These are phyloP conservation scores for Acanthornis magna DNA, from an alignment of 2,797 vertebrate species.

Conservation along the genomic window DNA sequence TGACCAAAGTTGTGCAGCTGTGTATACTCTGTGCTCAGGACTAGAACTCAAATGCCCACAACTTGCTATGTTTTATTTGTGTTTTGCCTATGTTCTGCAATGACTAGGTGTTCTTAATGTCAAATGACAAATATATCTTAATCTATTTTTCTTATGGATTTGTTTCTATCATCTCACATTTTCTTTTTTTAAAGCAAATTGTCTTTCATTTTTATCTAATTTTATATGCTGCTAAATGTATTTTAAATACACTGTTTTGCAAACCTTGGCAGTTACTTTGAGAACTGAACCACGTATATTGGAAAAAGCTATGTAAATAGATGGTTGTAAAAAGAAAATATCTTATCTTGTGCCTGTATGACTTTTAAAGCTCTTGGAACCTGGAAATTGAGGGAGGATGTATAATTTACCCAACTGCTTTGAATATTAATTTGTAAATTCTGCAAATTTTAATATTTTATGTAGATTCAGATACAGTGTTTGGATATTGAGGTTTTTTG, in stretches of 20 bases:
- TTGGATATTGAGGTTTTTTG: slow-evolving; percentile 66
- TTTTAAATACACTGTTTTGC: slow-evolving; percentile 77
- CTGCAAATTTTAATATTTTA: slow-evolving; percentile 65
- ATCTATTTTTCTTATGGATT: slow-evolving; percentile 76
- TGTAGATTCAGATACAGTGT: slow-evolving; percentile 66
- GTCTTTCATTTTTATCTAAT: slow-evolving; percentile 74
- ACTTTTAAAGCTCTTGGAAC: slow-evolving; percentile 73
- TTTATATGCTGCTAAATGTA: slow-evolving; percentile 82
- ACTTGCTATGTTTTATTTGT: slow-evolving; percentile 53
- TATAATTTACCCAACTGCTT: slow-evolving; percentile 73
- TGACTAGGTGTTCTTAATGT: slow-evolving; percentile 58
- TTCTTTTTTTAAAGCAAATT: slow-evolving; percentile 70
- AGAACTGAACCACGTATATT: slow-evolving; percentile 65
- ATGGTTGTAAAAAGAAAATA: slow-evolving; percentile 76
- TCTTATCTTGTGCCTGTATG: slow-evolving; percentile 78
- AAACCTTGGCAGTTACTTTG: slow-evolving; percentile 68
- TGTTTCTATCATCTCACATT: slow-evolving; percentile 69
- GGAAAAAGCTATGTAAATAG: slow-evolving; percentile 80
- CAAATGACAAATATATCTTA: slow-evolving; percentile 55
- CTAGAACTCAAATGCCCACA: slow-evolving; percentile 59
- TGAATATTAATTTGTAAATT: slow-evolving; percentile 82
- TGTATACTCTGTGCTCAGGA: slow-evolving; percentile 73
- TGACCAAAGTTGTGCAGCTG: slow-evolving; percentile 78
- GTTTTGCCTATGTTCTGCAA: slow-evolving; percentile 67
- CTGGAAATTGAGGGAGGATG: slow-evolving; percentile 70